A percentile compares a stretch with the other conserved stretches of the same genome.
Conservation (phyloP, 2,797 vertebrate genomes). For the Melanotaenia boesemani region DNA sequence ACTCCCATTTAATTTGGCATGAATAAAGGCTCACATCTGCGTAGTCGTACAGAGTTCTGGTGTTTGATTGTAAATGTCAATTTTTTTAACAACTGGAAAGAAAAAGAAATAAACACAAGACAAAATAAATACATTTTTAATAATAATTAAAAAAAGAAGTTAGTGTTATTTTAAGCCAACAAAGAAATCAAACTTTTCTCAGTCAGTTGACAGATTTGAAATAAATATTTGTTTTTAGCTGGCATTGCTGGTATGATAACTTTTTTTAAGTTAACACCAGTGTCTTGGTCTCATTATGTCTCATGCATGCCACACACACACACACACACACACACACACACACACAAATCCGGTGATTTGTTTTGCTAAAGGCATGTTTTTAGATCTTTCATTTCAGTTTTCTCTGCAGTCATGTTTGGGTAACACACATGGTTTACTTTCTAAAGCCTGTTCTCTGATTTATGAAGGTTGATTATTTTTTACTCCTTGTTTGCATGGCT, state of each 20-base stretch:
- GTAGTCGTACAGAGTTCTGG: too few species aligned
- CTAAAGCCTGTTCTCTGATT: slow-evolving; percentile 17
- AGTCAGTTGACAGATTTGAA: too few species aligned
- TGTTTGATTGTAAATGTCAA: too few species aligned
- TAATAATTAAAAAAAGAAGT: too few species aligned
- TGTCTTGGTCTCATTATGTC: background rate
- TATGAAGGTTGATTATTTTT: slow-evolving; percentile 34
- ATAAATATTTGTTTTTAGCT: background rate
- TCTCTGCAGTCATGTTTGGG: background rate
- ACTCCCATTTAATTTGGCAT: too few species aligned
- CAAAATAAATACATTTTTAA: too few species aligned
- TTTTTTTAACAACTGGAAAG: too few species aligned
- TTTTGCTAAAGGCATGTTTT: background rate
- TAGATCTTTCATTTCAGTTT: background rate
- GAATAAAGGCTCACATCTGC: too few species aligned
- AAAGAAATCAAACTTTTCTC: background rate
- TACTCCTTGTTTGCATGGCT: background rate
- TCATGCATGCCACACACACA: background rate
- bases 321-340: too few species aligned
- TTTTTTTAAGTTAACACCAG: too few species aligned
- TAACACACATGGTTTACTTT: background rate
- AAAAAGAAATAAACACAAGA: too few species aligned
- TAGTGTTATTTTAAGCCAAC: too few species aligned
- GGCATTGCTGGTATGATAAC: background rate
- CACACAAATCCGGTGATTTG: background rate